Evolutionary conservation across 2,113 vertebrate species (phyloP), one percentile per base, ranked within the genome.

Genomic region (Sturnus vulgaris): DNA sequence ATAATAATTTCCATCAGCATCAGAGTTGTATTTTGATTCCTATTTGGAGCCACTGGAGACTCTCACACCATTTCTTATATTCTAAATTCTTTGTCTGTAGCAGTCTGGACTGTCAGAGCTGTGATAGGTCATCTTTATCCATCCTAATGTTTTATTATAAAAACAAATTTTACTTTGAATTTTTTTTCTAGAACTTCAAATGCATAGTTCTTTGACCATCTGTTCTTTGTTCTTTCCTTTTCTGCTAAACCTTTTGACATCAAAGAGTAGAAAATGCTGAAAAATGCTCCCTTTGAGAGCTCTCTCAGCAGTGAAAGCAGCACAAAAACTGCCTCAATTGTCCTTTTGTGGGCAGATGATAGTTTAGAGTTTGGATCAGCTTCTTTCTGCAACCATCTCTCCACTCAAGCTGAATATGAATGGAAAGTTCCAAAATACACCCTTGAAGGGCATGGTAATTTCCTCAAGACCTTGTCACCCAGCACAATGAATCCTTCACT

Each of bases 191-290:
- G 27, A 82, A 87, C 91, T 91, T 96, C 71, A 79, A 57, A 87
- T 76, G 44, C 33, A 1, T 33, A 49, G 16, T 72, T 89, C 78
- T 95, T 86, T 90, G 82, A 75, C 86, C 77, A 83, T 93, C 94
- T 88, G 63, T 73, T 77, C 90, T 96, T 92, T 96, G 89, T 97
- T 95, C 91, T 61, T 71, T 53, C 49, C 91, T 87, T 78, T 87
- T 76, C 63, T 82, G 66, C 66, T 86, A 71, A 92, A 92, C 91
- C 89, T 95, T 94, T 93, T 91, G 91, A 79, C 84, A 92, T 95
- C 93, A 95, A 88, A 95, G 93, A 85, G 72, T 30, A 86, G 90
- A 68, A 89, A 79, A 92, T 61, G 75, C 73, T 87, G 78, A 68
- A 83, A 92, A 84, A 56, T 50, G 70, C 57, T 92, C 61, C 89